Conservation (phyloP, 2,797 vertebrate genomes). For the Falco biarmicus region DNA sequence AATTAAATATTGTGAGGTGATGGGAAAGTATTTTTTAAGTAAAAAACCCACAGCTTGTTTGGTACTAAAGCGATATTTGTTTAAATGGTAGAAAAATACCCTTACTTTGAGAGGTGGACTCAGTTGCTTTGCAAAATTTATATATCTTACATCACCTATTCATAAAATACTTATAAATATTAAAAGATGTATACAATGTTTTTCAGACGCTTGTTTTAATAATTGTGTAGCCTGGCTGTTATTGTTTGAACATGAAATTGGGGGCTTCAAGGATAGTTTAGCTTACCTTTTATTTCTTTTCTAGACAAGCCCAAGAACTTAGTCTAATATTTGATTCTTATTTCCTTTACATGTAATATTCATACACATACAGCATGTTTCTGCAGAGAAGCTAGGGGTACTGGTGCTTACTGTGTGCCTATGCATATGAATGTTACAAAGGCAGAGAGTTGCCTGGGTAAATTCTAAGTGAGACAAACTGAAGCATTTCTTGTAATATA, state of each 20-base stretch:
- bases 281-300: background rate
- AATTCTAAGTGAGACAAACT: background rate
- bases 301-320: background rate
- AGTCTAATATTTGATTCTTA: background rate
- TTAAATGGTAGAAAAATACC: background rate
- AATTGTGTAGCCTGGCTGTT: background rate
- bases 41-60: background rate
- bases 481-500: background rate
- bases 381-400: background rate
- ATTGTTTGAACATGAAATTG: background rate
- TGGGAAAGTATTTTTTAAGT: background rate
- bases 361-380: background rate
- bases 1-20: background rate
- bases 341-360: background rate
- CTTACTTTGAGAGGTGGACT: background rate
- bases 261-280: background rate
- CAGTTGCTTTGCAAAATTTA: background rate
- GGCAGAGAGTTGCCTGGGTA: background rate
- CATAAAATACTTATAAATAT: conserved; percentile 16
- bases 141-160: background rate
- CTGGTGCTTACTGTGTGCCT: background rate
- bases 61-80: background rate
- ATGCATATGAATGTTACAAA: background rate
- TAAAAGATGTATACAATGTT: background rate
- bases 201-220: background rate